phyloP scores from a whole-genome alignment of 2,113 vertebrate genomes.

The Heptranchias perlo region DNA sequence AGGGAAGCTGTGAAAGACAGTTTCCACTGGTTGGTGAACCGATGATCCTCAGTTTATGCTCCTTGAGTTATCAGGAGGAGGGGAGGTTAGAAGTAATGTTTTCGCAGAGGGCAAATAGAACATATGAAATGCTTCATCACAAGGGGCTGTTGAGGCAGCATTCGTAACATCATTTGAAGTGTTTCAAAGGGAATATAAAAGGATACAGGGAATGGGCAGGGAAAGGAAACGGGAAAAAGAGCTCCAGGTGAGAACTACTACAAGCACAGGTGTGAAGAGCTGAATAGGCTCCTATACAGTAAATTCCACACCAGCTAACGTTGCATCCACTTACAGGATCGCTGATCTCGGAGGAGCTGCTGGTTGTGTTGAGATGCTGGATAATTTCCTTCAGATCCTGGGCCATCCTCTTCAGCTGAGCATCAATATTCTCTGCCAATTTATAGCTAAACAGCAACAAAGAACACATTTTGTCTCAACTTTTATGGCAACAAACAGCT shows the following conservation, averaged over 20 bases:
- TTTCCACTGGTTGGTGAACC: neutral
- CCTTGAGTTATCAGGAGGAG: neutral
- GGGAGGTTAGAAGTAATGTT: neutral
- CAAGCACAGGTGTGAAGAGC: neutral
- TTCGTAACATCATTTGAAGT: no score
- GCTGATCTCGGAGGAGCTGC: slow-evolving; percentile 64
- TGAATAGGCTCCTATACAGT: neutral
- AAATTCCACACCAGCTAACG: neutral
- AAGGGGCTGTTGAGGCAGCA: neutral
- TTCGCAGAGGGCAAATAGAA: neutral
- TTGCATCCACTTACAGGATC: slow-evolving; percentile 62
- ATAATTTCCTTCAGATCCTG: slow-evolving; percentile 87
- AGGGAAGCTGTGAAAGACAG: neutral
- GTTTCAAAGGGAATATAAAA: no score
- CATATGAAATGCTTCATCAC: neutral
- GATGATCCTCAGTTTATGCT: no score
- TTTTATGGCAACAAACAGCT: no score
- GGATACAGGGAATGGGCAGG: neutral
- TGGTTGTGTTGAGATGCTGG: slow-evolving; percentile 75
- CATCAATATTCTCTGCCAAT: slow-evolving; percentile 80
- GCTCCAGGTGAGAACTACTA: neutral
- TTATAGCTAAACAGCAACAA: slow-evolving; percentile 60
- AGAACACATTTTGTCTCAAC: neutral
- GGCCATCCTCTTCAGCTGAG: slow-evolving; percentile 80
- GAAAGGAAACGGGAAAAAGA: neutral